Conservation (phyloP, 2,113 vertebrate genomes). For the Dasypus novemcinctus region DNA sequence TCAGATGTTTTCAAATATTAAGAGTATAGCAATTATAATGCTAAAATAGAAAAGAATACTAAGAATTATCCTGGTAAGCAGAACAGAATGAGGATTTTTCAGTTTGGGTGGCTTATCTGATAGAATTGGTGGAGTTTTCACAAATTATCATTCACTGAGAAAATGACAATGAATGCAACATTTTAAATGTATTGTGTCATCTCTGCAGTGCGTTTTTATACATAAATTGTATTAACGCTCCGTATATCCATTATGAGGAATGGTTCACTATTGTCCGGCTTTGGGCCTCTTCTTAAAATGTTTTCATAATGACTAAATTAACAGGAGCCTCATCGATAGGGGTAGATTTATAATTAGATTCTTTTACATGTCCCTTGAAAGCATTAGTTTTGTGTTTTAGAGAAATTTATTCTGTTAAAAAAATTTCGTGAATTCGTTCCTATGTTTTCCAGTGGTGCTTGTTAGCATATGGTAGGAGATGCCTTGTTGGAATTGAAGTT, state of each 20-base stretch:
- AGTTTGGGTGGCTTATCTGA: background rate
- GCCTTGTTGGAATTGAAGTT: constrained; percentile 1
- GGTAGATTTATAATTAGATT: constrained; percentile 36
- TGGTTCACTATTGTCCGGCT: background rate
- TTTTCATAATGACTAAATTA: constrained; percentile 55
- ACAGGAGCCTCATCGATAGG: constrained; percentile 44
- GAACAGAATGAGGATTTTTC: background rate
- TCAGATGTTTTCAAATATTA: constrained; percentile 28
- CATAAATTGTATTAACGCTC: background rate
- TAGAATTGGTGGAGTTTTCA: too few species aligned
- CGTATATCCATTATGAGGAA: background rate
- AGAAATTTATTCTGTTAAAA: constrained; percentile 46
- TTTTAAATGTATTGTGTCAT: background rate
- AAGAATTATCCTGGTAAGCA: background rate
- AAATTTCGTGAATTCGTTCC: constrained; percentile 7
- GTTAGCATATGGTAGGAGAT: background rate
- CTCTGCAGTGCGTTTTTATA: background rate
- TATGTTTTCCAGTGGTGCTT: constrained; percentile 48
- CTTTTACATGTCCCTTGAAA: background rate
- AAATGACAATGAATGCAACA: background rate
- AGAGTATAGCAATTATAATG: background rate
- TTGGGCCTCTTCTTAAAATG: background rate
- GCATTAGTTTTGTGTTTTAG: constrained; percentile 36
- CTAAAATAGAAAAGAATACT: background rate
- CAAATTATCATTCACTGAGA: background rate